Conservation (phyloP, 2,113 vertebrate species). For the Noturus placidus region DNA sequence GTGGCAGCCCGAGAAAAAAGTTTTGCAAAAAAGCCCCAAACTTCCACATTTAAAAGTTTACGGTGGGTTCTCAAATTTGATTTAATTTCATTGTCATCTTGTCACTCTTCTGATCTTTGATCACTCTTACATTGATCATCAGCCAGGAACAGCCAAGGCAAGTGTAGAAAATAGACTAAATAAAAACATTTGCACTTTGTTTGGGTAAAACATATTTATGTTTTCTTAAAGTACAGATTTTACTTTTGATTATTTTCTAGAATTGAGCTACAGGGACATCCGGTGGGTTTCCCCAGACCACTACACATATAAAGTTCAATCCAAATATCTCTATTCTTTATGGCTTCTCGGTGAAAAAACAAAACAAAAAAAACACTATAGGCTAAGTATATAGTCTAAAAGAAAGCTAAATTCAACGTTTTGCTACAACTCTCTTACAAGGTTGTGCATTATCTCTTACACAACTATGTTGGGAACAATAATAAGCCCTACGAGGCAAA, state of each 20-base stretch:
- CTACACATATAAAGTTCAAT: not conserved
- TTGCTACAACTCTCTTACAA: not conserved
- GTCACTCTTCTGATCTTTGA: not conserved
- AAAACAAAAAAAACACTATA: not conserved
- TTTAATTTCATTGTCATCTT: not conserved
- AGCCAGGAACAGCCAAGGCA: not conserved
- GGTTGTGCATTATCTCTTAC: not conserved
- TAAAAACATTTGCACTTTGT: not conserved
- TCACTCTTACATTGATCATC: not conserved
- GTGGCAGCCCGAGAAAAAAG: not conserved
- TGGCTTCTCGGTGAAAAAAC: not conserved
- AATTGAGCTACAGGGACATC: not conserved
- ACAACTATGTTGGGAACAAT: not conserved
- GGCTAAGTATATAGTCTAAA: not conserved
- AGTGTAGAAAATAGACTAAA: not conserved
- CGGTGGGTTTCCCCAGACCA: not conserved
- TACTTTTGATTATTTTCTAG: not conserved
- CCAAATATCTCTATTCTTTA: not conserved
- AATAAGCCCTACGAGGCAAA: not conserved
- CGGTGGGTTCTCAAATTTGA: not conserved
- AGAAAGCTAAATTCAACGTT: not conserved
- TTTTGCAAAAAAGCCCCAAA: no score
- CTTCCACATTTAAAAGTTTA: not conserved
- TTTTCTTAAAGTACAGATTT: not conserved
- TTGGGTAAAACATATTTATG: not conserved